Evolutionary conservation across 1,140 invertebrate species (phyloP).

Genomic region (Drosophila guanche): DNA sequence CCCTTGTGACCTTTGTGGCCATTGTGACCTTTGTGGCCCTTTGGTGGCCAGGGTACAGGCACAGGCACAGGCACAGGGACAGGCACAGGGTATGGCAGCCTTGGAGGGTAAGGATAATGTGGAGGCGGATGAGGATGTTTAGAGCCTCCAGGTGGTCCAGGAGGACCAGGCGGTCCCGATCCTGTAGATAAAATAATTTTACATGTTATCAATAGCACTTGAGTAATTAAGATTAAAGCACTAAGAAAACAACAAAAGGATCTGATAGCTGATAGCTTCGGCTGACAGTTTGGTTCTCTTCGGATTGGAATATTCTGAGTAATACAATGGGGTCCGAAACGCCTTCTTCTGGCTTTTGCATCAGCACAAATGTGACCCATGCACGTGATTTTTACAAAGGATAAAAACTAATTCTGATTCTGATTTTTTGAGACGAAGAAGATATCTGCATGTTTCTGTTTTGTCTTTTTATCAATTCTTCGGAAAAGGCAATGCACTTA

Average conservation of each 20-base stretch:
- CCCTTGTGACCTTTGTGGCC: constrained; percentile 30
- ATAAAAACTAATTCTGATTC: too few relatives aligned
- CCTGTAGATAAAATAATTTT: background rate
- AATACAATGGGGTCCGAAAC: too few relatives aligned
- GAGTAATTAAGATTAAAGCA: background rate
- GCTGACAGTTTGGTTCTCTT: too few relatives aligned
- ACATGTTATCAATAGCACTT: background rate
- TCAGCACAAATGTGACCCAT: too few relatives aligned
- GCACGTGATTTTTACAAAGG: too few relatives aligned
- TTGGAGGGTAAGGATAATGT: constrained; percentile 12
- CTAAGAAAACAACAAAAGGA: too few relatives aligned
- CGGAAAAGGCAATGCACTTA: background rate
- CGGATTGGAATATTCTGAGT: too few relatives aligned
- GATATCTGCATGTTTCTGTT: too few relatives aligned
- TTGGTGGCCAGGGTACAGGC: constrained; percentile 43
- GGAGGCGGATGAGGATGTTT: constrained; percentile 9
- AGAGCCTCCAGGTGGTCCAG: constrained; percentile 32
- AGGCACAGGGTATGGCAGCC: constrained; percentile 23
- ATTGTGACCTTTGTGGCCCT: constrained; percentile 41
- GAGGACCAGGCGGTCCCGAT: constrained; percentile 29
- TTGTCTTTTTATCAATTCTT: background rate
- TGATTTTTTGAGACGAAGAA: too few relatives aligned
- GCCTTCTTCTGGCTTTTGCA: too few relatives aligned
- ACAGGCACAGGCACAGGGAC: constrained; percentile 44
- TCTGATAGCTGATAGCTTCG: too few relatives aligned